These are phyloP conservation scores for Helostoma temminkii DNA, from an alignment of 2,797 vertebrate species.

Conservation along the genomic window DNA sequence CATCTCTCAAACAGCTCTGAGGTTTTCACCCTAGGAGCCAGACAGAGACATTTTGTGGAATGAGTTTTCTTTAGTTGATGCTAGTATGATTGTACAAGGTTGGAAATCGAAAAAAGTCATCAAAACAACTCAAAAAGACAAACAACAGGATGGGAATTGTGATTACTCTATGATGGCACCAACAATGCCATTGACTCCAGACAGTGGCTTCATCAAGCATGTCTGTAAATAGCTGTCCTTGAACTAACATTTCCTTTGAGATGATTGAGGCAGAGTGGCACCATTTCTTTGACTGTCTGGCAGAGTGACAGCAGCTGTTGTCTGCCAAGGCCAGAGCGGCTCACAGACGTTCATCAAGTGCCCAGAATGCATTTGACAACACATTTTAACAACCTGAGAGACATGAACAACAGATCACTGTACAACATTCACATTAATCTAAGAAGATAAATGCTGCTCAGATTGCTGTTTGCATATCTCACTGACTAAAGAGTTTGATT, in stretches of 20 bases:
- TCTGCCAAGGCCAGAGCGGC: constrained; percentile 28
- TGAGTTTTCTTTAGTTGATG: constrained; percentile 56
- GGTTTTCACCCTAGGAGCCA: constrained; percentile 92
- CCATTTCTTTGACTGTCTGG: constrained; percentile 40
- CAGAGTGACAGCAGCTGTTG: constrained; percentile 46
- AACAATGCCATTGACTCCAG: constrained; percentile 15
- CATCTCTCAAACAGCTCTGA: constrained; percentile 97
- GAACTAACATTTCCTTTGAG: constrained; percentile 67
- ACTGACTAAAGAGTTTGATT: constrained; percentile 6
- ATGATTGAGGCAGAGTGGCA: constrained; percentile 55
- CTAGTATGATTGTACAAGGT: constrained; percentile 49
- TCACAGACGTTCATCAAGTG: constrained; percentile 26
- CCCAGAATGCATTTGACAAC: constrained; percentile 23
- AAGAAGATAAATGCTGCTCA: constrained; percentile 22
- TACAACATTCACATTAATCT: constrained; percentile 49
- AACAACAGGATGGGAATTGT: neutral
- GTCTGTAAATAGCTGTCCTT: constrained; percentile 79
- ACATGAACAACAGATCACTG: constrained; percentile 46
- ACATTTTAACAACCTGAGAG: constrained; percentile 36
- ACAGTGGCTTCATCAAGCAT: constrained; percentile 35
- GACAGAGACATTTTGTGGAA: constrained; percentile 60
- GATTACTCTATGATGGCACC: neutral
- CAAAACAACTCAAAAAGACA: constrained; percentile 21
- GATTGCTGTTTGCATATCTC: constrained; percentile 6
- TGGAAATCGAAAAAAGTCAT: constrained; percentile 45